Evolutionary conservation across 2,113 vertebrate genomes (phyloP).

Genomic region (Gambusia holbrooki): DNA sequence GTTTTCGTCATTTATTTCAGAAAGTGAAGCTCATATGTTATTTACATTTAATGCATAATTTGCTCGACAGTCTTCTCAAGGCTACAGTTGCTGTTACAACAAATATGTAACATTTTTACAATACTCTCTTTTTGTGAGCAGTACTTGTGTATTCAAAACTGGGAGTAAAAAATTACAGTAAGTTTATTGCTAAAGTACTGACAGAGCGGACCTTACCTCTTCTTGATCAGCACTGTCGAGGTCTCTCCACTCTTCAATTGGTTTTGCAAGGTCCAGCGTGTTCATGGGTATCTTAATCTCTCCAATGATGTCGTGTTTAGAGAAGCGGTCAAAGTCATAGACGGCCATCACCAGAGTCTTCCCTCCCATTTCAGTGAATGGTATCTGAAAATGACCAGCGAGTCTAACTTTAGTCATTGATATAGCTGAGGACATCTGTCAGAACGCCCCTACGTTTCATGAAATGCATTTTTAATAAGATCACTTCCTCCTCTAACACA

Average conservation of each 20-base stretch:
- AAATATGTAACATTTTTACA: too few relatives aligned
- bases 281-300: slow-evolving; percentile 97
- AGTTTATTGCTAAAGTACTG: neutral
- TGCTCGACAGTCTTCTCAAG: too few relatives aligned
- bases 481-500: neutral
- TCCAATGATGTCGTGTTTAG: slow-evolving; percentile 95
- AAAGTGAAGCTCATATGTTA: too few relatives aligned
- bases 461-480: neutral
- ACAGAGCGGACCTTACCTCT: slow-evolving; percentile 81
- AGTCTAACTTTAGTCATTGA: neutral
- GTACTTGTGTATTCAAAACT: too few relatives aligned
- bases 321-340: slow-evolving; percentile 98
- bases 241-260: slow-evolving; percentile 95
- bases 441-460: neutral
- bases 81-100: too few relatives aligned
- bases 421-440: neutral
- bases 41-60: too few relatives aligned
- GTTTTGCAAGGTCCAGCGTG: slow-evolving; percentile 94
- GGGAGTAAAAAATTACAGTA: too few relatives aligned
- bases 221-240: slow-evolving; percentile 96
- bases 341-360: slow-evolving; percentile 97
- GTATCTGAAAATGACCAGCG: slow-evolving; percentile 82
- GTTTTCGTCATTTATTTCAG: too few relatives aligned
- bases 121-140: too few relatives aligned
- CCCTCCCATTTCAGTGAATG: slow-evolving; percentile 95